Percentiles rank a stretch among this genome's conserved stretches.
phyloP scores from a whole-genome alignment of 2,113 vertebrate species.

The Cisticola juncidis region DNA sequence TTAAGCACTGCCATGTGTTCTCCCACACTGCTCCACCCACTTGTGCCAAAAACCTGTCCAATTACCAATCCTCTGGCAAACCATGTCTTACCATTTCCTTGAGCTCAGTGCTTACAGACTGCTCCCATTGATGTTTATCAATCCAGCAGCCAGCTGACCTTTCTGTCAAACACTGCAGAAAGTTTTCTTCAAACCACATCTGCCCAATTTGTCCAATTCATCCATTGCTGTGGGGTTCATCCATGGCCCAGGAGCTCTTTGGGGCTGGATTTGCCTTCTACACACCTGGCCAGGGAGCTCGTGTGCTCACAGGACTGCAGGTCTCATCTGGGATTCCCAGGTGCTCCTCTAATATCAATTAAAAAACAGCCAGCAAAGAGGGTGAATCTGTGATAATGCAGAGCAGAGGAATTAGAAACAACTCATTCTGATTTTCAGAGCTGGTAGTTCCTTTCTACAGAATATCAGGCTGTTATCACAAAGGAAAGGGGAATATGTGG shows the following conservation, averaged over 20 bases:
- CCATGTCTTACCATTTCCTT: not conserved
- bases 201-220: not conserved
- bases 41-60: conserved; percentile 24
- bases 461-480: not conserved
- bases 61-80: conserved; percentile 2
- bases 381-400: not conserved
- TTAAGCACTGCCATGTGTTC: conserved; percentile 30
- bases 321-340: not conserved
- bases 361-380: not conserved
- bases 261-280: not conserved
- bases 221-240: not conserved
- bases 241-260: not conserved
- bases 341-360: not conserved
- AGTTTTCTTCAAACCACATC: not conserved
- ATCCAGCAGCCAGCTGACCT: not conserved
- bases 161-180: not conserved
- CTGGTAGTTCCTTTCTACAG: not conserved
- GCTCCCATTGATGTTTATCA: not conserved
- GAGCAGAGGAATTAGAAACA: not conserved
- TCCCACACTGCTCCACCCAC: not conserved
- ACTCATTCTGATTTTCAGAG: not conserved
- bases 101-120: not conserved
- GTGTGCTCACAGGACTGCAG: not conserved
- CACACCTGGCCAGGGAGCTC: not conserved
- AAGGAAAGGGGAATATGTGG: not conserved